Base-by-base conservation (phyloP, 64 coral and sea anemone genomes). In the Stylophora pistillata region DNA sequence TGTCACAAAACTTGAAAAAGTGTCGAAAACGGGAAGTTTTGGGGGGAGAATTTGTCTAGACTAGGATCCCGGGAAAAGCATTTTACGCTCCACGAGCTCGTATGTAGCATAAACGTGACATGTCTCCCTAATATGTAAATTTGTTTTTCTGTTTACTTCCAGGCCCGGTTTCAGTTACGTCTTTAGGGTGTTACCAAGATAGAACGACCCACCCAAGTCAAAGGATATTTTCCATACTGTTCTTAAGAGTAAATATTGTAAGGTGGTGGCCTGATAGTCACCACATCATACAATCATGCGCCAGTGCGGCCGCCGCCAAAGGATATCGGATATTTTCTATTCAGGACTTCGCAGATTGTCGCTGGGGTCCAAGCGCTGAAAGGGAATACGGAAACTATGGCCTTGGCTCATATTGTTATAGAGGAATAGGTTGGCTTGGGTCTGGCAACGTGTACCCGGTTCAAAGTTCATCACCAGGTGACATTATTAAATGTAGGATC, bases 291-390 rank as follows among this genome's bases (percentile, higher is more conserved):
- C 60, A 27, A 68, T 1, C 62, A 13, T 84, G 80, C 25, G 32
- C 32, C 10, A 7, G 13, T 17, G 80, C 80, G 9, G 80, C 80
- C 7, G 80, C 53, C 52, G 61, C 62, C 3, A 68, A 16, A 62
- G 80, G 80, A 54, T 84, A 84, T 33, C 60, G 80, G 27, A 84
- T 84, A 27, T 84, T 84, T 7, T 84, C 80, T n/a, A 70, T 84
- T 28, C 80, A 84, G 32, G 65, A 84, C 13, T 69, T 53, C 0
- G 33, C 0, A 14, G 80, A 84, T 0, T 84, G 80, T 53, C 80
- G 80, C 17, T 84, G 80, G 80, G 80, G 80, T 69, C 80, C 80
- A 4, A 84, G 5, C 31, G 80, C 80, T 69, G 80, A 84, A 53
- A 31, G 23, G 15, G 80, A 84, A 37, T 84, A 84, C 15, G 61